Percentiles rank a stretch among this genome's conserved stretches.
Conservation (phyloP, 2,888 invertebrate species). For the Drosophila rubida region DNA sequence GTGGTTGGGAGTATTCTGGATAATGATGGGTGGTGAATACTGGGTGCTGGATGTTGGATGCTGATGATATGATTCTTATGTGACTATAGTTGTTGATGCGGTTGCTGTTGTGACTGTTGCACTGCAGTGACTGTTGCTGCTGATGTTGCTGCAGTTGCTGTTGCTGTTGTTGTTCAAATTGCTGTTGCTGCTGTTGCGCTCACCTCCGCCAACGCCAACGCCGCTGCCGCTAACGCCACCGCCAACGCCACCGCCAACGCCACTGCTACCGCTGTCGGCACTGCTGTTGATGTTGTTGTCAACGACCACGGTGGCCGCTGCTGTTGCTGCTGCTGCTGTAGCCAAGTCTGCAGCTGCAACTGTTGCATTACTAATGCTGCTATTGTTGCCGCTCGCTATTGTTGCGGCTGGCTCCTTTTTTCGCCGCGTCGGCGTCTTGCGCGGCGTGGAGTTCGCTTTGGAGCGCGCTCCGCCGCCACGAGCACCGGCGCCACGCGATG, state of each 20-base stretch:
- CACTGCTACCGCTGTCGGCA: conserved; percentile 20
- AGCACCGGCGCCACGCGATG: conserved; percentile 60
- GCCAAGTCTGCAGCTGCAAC: conserved; percentile 12
- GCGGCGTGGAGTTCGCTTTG: conserved; percentile 61
- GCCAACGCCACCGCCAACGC: conserved; percentile 22
- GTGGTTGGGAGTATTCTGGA: conserved; percentile 1
- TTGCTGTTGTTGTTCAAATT: conserved; percentile 33
- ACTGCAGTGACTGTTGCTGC: conserved; percentile 34
- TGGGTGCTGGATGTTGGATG: conserved; percentile 24
- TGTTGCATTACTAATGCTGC: conserved; percentile 10
- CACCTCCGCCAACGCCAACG: conserved; percentile 49
- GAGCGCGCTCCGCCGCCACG: conserved; percentile 56
- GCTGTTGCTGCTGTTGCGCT: conserved; percentile 54
- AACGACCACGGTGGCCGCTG: conserved; percentile 36
- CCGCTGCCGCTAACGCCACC: conserved; percentile 44
- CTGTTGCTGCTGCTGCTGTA: conserved; percentile 16
- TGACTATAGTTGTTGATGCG: conserved; percentile 42
- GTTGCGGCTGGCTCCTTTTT: conserved; percentile 69
- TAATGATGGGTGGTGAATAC: conserved; percentile 13
- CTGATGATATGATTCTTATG: conserved; percentile 49
- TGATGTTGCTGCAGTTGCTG: conserved; percentile 22
- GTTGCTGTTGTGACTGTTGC: conserved; percentile 35
- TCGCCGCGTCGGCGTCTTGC: conserved; percentile 80
- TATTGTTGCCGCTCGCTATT: conserved; percentile 9
- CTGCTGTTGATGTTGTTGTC: conserved; percentile 39